These are phyloP conservation scores for Callyntrura sp. DNA, from an alignment of 2,888 invertebrate species.

Conservation along the genomic window DNA sequence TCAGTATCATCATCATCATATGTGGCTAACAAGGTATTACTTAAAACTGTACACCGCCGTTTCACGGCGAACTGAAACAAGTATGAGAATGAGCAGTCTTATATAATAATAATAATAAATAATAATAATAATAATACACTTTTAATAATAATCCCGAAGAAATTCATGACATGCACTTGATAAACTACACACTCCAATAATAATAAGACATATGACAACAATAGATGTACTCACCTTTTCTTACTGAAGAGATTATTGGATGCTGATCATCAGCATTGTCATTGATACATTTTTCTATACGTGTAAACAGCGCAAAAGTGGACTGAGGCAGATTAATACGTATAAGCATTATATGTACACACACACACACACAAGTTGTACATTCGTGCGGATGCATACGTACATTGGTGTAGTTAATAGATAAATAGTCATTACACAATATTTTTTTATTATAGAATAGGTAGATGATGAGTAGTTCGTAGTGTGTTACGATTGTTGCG, in stretches of 20 bases:
- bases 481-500: no score
- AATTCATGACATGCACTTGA: slow-evolving; percentile 30
- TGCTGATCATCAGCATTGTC: slow-evolving; percentile 13
- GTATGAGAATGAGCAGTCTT: not conserved
- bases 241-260: not conserved
- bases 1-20: not conserved
- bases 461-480: no score
- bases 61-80: not conserved
- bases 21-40: slow-evolving; percentile 16
- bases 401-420: slow-evolving; percentile 21
- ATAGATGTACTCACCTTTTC: not conserved
- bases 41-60: not conserved
- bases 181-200: not conserved
- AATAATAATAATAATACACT: slow-evolving; percentile 8
- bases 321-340: no score
- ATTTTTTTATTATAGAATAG: slow-evolving; percentile 27
- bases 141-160: not conserved
- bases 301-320: not conserved
- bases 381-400: not conserved
- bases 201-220: not conserved
- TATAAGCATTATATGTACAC: no score
- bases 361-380: no score
- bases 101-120: not conserved
- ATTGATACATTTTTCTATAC: slow-evolving; percentile 30
- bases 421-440: slow-evolving; percentile 48